Evolutionary conservation across 1,140 invertebrate species (phyloP).

Genomic region (silkworm (Bombyx mori)): ASM3026992v2 NC_085117.1:12100001-12100500

Average conservation of each 20-base stretch:
- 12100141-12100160: too few relatives aligned
- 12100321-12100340: conserved; percentile 19
- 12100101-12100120: too few relatives aligned
- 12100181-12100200: neutral
- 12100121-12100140: too few relatives aligned
- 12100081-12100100: too few relatives aligned
- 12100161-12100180: too few relatives aligned
- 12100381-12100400: conserved; percentile 64
- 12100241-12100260: conserved; percentile 10
- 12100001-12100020: too few relatives aligned
- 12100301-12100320: conserved; percentile 22
- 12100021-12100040: too few relatives aligned
- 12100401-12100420: conserved; percentile 60
- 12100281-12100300: conserved; percentile 28
- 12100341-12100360: conserved; percentile 7
- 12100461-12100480: conserved; percentile 91
- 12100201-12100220: neutral
- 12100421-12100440: conserved; percentile 86
- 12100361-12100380: conserved; percentile 61
- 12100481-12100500: conserved; percentile 87
- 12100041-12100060: too few relatives aligned
- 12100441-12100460: conserved; percentile 92
- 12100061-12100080: too few relatives aligned
- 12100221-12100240: neutral
- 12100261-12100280: conserved; percentile 20